Conservation (phyloP, 53 echinoderm and acorn worm genomes). For the Glandiceps talaboti region DNA sequence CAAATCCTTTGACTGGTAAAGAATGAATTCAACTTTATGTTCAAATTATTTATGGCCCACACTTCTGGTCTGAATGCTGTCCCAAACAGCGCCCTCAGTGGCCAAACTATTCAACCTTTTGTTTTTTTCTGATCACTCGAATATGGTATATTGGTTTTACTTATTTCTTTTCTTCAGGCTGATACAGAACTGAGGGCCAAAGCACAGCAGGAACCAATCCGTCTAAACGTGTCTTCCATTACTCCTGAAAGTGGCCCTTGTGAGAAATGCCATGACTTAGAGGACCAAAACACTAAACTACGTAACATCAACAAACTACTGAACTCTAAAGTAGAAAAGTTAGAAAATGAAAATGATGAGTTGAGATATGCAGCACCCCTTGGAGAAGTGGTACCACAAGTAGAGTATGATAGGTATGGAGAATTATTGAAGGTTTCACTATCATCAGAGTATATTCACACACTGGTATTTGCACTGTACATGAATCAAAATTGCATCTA, state of each 20-base stretch:
- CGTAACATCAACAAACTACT: constrained; percentile 53
- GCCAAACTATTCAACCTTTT: too few relatives aligned
- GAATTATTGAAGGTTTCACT: too few relatives aligned
- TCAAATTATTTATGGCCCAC: too few relatives aligned
- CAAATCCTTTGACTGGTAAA: too few relatives aligned
- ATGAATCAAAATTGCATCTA: too few relatives aligned
- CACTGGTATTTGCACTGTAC: too few relatives aligned
- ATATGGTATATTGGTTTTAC: too few relatives aligned
- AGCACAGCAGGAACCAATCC: background rate
- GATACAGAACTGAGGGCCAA: background rate
- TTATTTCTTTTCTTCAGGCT: background rate
- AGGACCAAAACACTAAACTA: constrained; percentile 27
- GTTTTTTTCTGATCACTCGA: too few relatives aligned
- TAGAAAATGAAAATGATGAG: constrained; percentile 62
- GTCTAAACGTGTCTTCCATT: background rate
- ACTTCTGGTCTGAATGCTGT: too few relatives aligned
- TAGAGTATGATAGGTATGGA: constrained; percentile 77
- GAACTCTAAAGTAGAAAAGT: constrained; percentile 30
- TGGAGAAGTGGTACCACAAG: constrained; percentile 46
- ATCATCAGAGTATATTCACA: too few relatives aligned
- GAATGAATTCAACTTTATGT: too few relatives aligned
- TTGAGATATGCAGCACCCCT: background rate
- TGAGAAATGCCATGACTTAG: background rate
- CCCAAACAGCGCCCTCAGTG: too few relatives aligned
- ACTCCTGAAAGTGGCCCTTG: background rate